Conservation (phyloP, 1,140 invertebrate species). For the Cherax destructor region DNA sequence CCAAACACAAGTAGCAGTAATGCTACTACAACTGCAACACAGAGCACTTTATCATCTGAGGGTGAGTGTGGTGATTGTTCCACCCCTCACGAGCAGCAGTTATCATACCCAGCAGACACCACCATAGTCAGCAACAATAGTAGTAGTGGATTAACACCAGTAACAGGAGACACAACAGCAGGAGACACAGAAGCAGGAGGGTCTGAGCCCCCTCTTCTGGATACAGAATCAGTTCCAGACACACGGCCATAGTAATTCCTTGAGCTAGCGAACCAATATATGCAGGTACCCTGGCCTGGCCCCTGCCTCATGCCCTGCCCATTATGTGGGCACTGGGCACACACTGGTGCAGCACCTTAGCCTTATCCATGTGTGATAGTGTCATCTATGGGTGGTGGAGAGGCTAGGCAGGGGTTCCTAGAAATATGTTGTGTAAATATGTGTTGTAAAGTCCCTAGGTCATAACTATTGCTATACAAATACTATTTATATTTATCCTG, state of each 20-base stretch:
- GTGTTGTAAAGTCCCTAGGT: constrained; percentile 69
- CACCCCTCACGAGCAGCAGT: constrained; percentile 33
- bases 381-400: neutral
- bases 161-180: constrained; percentile 17
- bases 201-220: constrained; percentile 43
- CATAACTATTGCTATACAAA: constrained; percentile 69
- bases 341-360: constrained; percentile 60
- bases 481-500: constrained; percentile 70
- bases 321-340: constrained; percentile 19
- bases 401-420: constrained; percentile 41
- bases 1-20: constrained; percentile 20
- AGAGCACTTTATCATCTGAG: constrained; percentile 24
- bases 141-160: constrained; percentile 42
- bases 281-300: constrained; percentile 58
- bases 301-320: constrained; percentile 12
- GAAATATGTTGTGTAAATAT: constrained; percentile 62
- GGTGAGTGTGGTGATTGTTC: constrained; percentile 35
- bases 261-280: constrained; percentile 58
- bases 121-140: constrained; percentile 32
- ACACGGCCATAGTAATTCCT: constrained; percentile 65
- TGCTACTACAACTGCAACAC: constrained; percentile 24
- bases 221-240: constrained; percentile 40
- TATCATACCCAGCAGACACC: neutral
- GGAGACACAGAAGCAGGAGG: constrained; percentile 31
- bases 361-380: constrained; percentile 38